Evolutionary conservation across 2,888 invertebrate genomes (phyloP), one percentile per base, ranked within the genome.

Genomic region (Poecilus cupreus): DNA sequence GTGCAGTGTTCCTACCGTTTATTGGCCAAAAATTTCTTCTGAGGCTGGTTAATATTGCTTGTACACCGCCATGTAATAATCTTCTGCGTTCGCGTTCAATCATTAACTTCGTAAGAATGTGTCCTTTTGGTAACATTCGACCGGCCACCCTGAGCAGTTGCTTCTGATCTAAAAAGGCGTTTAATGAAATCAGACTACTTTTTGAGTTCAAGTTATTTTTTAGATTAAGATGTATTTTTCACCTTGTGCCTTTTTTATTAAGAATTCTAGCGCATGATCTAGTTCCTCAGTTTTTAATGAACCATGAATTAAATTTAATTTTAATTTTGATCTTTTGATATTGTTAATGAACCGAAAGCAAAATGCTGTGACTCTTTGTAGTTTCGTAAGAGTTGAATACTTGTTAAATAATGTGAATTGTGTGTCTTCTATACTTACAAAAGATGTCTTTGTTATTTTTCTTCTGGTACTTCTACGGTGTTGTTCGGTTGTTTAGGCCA

Each of bases 31-130:
- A 80, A 3, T 70, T 76, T 26, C 39, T 18, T 20, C 80, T 74
- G 20, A 82, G 18, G 26, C 76, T 64, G 13, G 51, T 49, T 54
- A 82, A 39, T 10, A 43, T 75, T 13, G 75, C 54, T 54, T 82
- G 82, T 24, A 80, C 54, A 1, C 84, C 83, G 13, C 83, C 83
- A 70, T 82, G 83, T 16, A 82, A 43, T 11, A 81, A 10, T 20
- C 54, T 8, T 13, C 37, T 16, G 82, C 85, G 84, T 13, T 82
- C 74, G 60, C 82, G 26, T 8, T 72, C 39, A 4, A 85, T 75
- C 6, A 84, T 78, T n/a, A 60, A 10, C 37, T 60, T 57, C 8
- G 78, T 78, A 13, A 78, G 11, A 8, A 37, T 39, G 24, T 78
- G 78, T 8, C 22, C 24, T 2, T 5, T n/a, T 11, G 60, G 51